These are phyloP conservation scores for Pelecanus crispus DNA, from an alignment of 2,113 vertebrate species.

Conservation along the genomic window DNA sequence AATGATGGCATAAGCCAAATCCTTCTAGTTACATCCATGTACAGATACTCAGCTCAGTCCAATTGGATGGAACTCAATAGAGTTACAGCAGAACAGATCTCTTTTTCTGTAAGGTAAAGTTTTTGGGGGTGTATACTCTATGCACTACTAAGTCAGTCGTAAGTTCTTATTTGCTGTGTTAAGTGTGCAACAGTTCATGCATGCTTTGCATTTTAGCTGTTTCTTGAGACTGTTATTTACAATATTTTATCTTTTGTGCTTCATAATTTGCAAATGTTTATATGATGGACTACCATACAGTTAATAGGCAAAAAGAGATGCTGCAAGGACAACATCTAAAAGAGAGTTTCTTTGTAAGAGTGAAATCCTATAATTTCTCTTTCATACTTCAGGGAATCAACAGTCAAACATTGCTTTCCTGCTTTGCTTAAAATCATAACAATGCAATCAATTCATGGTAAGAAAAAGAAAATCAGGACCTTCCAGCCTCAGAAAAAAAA, in stretches of 20 bases:
- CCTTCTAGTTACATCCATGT: not conserved
- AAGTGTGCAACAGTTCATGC: not conserved
- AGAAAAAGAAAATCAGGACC: not conserved
- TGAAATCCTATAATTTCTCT: not conserved
- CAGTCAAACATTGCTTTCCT: not conserved
- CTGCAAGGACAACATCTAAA: not conserved
- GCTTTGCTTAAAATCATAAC: not conserved
- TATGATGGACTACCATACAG: not conserved
- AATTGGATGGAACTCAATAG: not conserved
- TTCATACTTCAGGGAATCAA: not conserved
- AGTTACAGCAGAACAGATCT: not conserved
- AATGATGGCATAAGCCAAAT: not conserved
- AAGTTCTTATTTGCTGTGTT: not conserved
- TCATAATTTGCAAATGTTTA: not conserved
- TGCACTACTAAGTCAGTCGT: not conserved
- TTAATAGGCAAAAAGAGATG: not conserved
- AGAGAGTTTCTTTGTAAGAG: not conserved
- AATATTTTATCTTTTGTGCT: not conserved
- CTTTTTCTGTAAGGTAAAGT: not conserved
- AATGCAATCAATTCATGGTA: not conserved
- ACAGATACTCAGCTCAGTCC: not conserved
- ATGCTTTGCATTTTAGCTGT: not conserved
- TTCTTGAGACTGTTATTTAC: not conserved
- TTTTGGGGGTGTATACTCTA: not conserved
- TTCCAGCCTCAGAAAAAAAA: not conserved